phyloP scores from a whole-genome alignment of 2,888 invertebrate genomes.

The Phania funesta region DNA sequence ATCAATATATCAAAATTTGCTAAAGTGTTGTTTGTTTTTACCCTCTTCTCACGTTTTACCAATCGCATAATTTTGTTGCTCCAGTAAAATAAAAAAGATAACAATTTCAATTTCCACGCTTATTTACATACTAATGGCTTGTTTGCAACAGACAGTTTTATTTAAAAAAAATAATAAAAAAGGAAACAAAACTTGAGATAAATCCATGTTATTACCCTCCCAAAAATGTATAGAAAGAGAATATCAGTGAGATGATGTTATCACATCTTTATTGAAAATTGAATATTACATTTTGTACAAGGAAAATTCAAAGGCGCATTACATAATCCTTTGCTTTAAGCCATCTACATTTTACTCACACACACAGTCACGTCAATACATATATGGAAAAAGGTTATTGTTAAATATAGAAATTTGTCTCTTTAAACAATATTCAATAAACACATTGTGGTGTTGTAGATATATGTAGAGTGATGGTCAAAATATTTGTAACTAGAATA shows the following conservation, averaged over 20 bases:
- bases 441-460: too few species aligned
- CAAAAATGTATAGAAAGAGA: neutral
- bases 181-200: conserved; percentile 19
- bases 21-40: conserved; percentile 11
- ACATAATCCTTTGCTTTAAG: too few species aligned
- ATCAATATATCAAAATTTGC: conserved; percentile 24
- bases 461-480: too few species aligned
- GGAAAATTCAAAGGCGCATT: too few species aligned
- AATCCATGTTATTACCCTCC: conserved; percentile 55
- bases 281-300: neutral
- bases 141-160: conserved; percentile 33
- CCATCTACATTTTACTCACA: too few species aligned
- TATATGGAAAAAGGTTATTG: too few species aligned
- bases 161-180: conserved; percentile 2
- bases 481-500: too few species aligned
- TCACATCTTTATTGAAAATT: conserved; percentile 62
- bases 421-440: too few species aligned
- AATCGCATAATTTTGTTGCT: conserved; percentile 32
- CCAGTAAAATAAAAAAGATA: conserved; percentile 76
- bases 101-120: conserved; percentile 78
- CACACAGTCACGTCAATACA: too few species aligned
- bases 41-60: neutral
- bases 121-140: conserved; percentile 77
- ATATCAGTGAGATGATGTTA: conserved; percentile 32
- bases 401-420: too few species aligned